Percentiles rank a stretch among this genome's conserved stretches.
Conservation (phyloP, 2,113 vertebrate genomes). For the Rhinopomastus cyanomelas region DNA sequence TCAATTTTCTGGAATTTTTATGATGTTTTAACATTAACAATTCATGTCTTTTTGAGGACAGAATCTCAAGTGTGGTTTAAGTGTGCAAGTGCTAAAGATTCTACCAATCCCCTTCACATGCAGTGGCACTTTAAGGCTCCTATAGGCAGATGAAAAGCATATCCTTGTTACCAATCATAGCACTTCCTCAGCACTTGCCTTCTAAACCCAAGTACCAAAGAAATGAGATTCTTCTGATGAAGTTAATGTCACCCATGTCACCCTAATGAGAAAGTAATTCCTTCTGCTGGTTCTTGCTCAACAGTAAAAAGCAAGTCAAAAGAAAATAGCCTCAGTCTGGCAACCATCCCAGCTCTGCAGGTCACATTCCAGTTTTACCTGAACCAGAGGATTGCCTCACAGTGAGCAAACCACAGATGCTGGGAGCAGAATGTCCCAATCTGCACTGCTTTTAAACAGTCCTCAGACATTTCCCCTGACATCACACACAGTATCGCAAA, state of each 20-base stretch:
- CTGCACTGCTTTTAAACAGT: not conserved
- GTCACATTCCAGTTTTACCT: not conserved
- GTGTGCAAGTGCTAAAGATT: not conserved
- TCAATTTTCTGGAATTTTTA: not conserved
- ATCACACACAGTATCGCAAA: not conserved
- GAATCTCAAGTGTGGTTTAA: not conserved
- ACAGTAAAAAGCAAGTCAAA: not conserved
- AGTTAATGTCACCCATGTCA: not conserved
- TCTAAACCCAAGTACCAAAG: not conserved
- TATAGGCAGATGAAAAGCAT: not conserved
- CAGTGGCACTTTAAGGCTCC: not conserved
- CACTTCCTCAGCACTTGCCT: not conserved
- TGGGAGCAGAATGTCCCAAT: not conserved
- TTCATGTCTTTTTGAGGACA: not conserved
- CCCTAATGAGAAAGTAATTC: not conserved
- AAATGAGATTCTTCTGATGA: not conserved
- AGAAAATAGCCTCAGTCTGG: not conserved
- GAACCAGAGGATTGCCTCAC: not conserved
- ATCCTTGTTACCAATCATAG: rapidly evolving
- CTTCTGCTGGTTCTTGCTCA: not conserved
- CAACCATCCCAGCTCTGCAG: not conserved
- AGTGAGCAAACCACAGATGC: not conserved
- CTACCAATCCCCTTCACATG: not conserved
- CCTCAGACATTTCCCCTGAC: not conserved
- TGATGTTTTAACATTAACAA: not conserved